Evolutionary conservation across 2,888 invertebrate species (phyloP).

Genomic region (Tribolium freemani): DNA sequence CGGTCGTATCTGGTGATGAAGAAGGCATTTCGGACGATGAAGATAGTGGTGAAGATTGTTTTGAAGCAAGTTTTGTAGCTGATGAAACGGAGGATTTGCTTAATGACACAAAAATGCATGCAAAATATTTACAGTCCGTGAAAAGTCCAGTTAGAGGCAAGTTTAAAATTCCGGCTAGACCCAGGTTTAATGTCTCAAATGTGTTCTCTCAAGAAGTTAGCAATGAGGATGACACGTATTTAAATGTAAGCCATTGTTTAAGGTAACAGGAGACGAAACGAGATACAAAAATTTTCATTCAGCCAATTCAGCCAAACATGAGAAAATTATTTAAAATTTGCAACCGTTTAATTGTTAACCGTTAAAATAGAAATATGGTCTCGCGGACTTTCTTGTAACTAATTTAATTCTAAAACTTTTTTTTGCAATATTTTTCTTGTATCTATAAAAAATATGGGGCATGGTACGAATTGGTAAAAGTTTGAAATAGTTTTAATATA

Average conservation of each 20-base stretch:
- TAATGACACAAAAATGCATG: constrained; percentile 72
- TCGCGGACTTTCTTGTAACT: too few relatives aligned
- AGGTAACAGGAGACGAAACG: neutral
- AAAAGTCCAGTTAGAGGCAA: constrained; percentile 72
- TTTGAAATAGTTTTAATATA: too few relatives aligned
- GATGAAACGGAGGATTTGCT: constrained; percentile 69
- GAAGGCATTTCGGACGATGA: constrained; percentile 70
- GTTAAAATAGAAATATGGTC: too few relatives aligned
- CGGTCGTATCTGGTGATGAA: constrained; percentile 74
- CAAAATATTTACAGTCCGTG: constrained; percentile 77
- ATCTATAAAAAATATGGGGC: too few relatives aligned
- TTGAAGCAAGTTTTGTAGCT: constrained; percentile 72
- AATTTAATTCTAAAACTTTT: too few relatives aligned
- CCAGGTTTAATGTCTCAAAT: constrained; percentile 54
- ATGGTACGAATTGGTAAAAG: too few relatives aligned
- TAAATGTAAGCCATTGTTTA: constrained; percentile 58
- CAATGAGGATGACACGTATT: constrained; percentile 58
- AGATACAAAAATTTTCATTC: too few relatives aligned
- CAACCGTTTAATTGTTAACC: too few relatives aligned
- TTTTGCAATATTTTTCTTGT: too few relatives aligned
- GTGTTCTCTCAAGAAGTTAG: constrained; percentile 63
- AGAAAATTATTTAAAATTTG: too few relatives aligned
- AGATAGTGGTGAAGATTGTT: constrained; percentile 68
- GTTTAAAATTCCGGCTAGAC: constrained; percentile 75
- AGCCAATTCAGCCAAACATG: too few relatives aligned